Evolutionary conservation across 2,888 invertebrate genomes (phyloP), one percentile per base, ranked within the genome.

Genomic region (Megastigmus dorsalis): DNA sequence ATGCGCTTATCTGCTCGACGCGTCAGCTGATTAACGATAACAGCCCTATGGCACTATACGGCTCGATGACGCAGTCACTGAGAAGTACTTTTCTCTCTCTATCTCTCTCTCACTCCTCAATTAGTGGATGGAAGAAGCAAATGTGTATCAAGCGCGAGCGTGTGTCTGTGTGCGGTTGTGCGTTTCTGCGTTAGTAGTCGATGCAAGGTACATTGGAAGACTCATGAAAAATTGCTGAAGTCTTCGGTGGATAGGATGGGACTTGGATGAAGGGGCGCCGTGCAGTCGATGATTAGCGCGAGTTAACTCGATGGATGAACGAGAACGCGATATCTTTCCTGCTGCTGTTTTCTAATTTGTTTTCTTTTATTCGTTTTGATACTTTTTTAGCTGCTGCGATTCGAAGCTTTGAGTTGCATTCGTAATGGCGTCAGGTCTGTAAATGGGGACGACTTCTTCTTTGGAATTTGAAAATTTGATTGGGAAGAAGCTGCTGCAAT

Each of bases 141-240:
- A n/a, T n/a, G n/a, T n/a, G n/a, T n/a, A n/a, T n/a, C n/a, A n/a
- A 48, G 15, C 38, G 36, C 13, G 65, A 3, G 30, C 18, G 59
- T 15, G 45, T 26, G 73, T 26, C 26, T 5, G 28, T 9, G 63
- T 28, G 38, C 23, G 41, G 5, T n/a, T n/a, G n/a, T n/a, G n/a
- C n/a, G n/a, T n/a, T n/a, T 59, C 20, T 1, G 6, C 33, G 71
- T 55, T 33, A 48, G 41, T 52, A 41, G 18, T 20, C 57, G 23
- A 30, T 30, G 38, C 50, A 52, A 52, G 59, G 38, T 33, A 18
- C n/a, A 18, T 15, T 28, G 36, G 55, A 28, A 41, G 59, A 57
- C 65, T 66, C 76, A 67, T 77, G 76, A 79, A 79, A 80, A 77
- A 79, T 79, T 77, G 77, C 78, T 77, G 77, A 67, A 76, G 77